A percentile compares a stretch with the other conserved stretches of the same genome.
These are phyloP conservation scores for Ochropleura leucogaster DNA, from an alignment of 2,888 invertebrate genomes.

Conservation along the genomic window DNA sequence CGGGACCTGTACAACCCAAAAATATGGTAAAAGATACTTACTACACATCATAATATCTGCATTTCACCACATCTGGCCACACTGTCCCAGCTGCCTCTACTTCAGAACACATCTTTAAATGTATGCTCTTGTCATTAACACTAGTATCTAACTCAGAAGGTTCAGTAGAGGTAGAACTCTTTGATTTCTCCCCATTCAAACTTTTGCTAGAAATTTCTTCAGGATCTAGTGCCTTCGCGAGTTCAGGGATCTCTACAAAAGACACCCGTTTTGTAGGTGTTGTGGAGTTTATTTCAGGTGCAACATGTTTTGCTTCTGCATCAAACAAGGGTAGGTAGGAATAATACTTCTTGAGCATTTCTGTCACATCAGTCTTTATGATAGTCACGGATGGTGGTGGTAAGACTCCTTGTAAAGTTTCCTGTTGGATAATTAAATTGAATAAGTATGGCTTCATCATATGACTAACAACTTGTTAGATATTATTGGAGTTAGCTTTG, in stretches of 20 bases:
- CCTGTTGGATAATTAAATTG: constrained; percentile 78
- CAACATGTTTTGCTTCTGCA: constrained; percentile 75
- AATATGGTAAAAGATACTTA: constrained; percentile 83
- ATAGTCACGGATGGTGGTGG: constrained; percentile 94
- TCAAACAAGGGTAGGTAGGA: constrained; percentile 88
- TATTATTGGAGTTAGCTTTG: not conserved
- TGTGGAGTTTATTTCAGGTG: constrained; percentile 75
- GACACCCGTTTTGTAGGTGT: constrained; percentile 86
- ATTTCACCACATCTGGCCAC: constrained; percentile 92
- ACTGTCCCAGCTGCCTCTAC: constrained; percentile 79
- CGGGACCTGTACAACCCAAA: too few species aligned
- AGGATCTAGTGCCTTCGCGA: constrained; percentile 43
- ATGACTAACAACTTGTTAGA: too few species aligned
- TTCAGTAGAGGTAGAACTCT: constrained; percentile 58
- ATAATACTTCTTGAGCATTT: constrained; percentile 91
- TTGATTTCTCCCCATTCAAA: constrained; percentile 49
- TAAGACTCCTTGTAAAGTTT: constrained; percentile 92
- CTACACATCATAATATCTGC: constrained; percentile 93
- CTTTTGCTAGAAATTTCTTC: constrained; percentile 49
- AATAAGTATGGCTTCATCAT: not conserved
- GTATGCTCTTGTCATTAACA: constrained; percentile 77
- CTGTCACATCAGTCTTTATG: constrained; percentile 92
- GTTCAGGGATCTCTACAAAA: constrained; percentile 82
- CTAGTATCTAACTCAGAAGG: constrained; percentile 77
- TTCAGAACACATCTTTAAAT: constrained; percentile 80